Evolutionary conservation across 2,113 vertebrate species (phyloP).

Genomic region (Apodemus speciosus): DNA sequence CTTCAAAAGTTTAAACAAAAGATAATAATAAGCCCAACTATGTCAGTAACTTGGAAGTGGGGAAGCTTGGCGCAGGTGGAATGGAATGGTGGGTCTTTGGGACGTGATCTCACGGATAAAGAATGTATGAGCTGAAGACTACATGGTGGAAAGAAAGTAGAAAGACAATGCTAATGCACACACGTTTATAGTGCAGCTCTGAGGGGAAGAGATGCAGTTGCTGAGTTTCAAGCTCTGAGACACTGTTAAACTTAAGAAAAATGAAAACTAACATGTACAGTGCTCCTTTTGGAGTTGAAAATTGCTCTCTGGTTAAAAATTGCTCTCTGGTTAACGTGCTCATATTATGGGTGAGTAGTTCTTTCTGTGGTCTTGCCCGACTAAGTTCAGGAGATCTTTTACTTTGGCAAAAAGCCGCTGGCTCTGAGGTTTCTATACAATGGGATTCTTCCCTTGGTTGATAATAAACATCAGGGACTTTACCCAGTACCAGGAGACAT

Average conservation of each 20-base stretch:
- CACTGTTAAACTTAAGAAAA: neutral
- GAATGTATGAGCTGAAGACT: neutral
- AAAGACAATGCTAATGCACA: neutral
- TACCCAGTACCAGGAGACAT: neutral
- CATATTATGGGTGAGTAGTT: neutral
- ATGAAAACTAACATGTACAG: neutral
- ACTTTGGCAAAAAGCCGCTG: constrained; percentile 4
- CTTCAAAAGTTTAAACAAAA: neutral
- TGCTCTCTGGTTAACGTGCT: neutral
- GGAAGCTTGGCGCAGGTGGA: neutral
- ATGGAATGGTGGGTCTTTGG: neutral
- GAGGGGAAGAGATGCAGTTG: neutral
- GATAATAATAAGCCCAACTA: neutral
- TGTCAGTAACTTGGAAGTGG: neutral
- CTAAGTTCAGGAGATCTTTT: neutral
- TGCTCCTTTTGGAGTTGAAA: neutral
- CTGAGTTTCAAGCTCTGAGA: neutral
- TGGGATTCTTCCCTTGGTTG: neutral
- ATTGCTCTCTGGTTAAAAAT: neutral
- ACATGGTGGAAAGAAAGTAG: neutral
- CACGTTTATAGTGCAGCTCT: neutral
- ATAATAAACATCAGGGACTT: neutral
- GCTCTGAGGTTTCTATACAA: neutral
- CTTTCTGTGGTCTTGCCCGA: neutral
- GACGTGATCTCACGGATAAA: neutral